Evolutionary conservation across 1,140 invertebrate genomes (phyloP), one percentile per base, ranked within the genome.

Genomic region (Pinna nobilis): DNA sequence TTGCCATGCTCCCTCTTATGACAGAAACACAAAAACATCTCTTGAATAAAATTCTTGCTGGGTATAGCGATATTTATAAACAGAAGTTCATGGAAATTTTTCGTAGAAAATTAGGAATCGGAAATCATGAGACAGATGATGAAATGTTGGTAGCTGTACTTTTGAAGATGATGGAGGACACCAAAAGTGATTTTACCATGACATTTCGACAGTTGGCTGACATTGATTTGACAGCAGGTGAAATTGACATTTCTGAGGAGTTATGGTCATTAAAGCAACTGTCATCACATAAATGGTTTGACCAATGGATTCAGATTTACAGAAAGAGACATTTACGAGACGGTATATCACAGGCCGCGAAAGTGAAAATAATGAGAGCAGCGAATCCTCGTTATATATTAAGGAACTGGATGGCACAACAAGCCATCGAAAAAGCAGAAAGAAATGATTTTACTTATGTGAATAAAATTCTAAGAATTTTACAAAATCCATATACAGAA

Each of bases 351-450:
- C 82, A 87, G 53, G 39, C 41, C 4, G 23, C 76, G 13, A 85
- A 92, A 64, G 85, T 86, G 57, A 78, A 86, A 18, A 25, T 82
- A 1, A 93, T 93, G 92, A 77, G 89, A 15, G 82, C 77, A 18
- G 88, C 86, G 1, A 93, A 93, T 84, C 92, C 92, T 3, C 79
- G 84, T 57, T 89, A 84, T 80, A 87, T 93, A 1, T 88, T 93
- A 1, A 86, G 92, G 33, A 93, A 93, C 77, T 93, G 92, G 91
- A 89, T 93, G 70, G 90, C 92, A 2, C 92, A 93, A 74, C 84
- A 90, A 55, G 92, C 92, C 3, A 93, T 93, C 41, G 78, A 88
- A 71, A 88, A 90, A 76, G 92, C 91, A 20, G 91, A 93, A 71
- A 88, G 88, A 35, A 89, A 91, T 70, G 90, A 93, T 76, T 93